phyloP scores from a whole-genome alignment of 1,140 invertebrate genomes.

The Leucophenga varia region DNA sequence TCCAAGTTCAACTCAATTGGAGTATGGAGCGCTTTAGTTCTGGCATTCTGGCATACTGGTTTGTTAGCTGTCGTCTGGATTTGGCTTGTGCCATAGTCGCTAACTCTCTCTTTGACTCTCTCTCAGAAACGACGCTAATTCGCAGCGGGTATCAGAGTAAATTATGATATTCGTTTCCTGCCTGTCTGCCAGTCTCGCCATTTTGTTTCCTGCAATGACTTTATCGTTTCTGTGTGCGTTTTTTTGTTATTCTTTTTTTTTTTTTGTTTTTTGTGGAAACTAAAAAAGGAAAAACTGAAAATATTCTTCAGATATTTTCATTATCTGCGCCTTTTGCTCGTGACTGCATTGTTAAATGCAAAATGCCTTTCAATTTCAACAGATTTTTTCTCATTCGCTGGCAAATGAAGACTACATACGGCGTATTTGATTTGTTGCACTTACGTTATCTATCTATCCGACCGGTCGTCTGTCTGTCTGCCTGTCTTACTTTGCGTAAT shows the following conservation, averaged over 20 bases:
- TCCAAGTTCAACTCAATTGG: too few species aligned
- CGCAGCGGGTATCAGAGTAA: conserved; percentile 7
- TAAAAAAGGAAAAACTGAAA: too few species aligned
- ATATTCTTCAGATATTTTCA: too few species aligned
- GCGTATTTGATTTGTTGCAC: conserved; percentile 48
- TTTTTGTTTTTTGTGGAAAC: conserved; percentile 12
- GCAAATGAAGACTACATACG: conserved; percentile 24
- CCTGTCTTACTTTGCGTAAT: conserved; percentile 44
- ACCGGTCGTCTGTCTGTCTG: conserved; percentile 18
- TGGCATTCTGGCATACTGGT: too few species aligned
- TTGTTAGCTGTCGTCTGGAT: too few species aligned
- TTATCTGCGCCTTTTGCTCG: not conserved
- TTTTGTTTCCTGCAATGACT: conserved; percentile 22
- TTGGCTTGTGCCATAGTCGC: conserved; percentile 3
- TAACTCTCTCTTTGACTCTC: conserved; percentile 1
- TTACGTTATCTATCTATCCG: conserved; percentile 22
- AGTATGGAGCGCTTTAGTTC: too few species aligned
- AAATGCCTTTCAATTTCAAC: conserved; percentile 39
- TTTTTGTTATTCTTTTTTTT: conserved; percentile 8
- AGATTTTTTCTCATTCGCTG: too few species aligned
- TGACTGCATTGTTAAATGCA: conserved; percentile 16
- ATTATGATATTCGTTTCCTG: conserved; percentile 42
- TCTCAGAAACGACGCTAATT: not conserved
- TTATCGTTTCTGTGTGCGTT: not conserved
- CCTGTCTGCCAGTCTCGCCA: conserved; percentile 50